Evolutionary conservation across 2,888 invertebrate species (phyloP).

Genomic region (Polia nebulosa): DNA sequence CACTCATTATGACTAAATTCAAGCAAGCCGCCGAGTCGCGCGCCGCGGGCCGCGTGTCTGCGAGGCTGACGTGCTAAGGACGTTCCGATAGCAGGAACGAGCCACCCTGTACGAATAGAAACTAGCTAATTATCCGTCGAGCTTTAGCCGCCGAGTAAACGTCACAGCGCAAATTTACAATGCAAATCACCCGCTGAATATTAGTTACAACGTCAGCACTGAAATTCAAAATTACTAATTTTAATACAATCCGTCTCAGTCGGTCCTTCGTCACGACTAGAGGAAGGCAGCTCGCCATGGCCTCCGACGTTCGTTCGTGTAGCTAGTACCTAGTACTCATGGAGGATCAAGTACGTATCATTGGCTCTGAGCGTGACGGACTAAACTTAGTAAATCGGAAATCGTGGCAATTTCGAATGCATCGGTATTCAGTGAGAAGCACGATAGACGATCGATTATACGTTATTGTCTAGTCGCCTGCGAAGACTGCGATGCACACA

Average conservation of each 20-base stretch:
- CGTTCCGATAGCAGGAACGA: slow-evolving; percentile 78
- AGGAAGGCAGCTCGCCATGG: slow-evolving; percentile 85
- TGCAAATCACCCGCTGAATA: slow-evolving; percentile 90
- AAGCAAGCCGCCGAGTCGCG: slow-evolving; percentile 55
- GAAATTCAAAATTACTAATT: slow-evolving; percentile 90
- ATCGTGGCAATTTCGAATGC: slow-evolving; percentile 76
- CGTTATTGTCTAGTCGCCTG: slow-evolving; percentile 79
- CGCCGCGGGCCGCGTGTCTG: slow-evolving; percentile 52
- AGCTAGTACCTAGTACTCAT: slow-evolving; percentile 77
- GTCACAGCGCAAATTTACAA: slow-evolving; percentile 90
- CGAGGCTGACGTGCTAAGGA: slow-evolving; percentile 80
- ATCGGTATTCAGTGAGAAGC: slow-evolving; percentile 80
- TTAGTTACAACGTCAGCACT: slow-evolving; percentile 89
- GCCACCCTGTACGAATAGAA: slow-evolving; percentile 87
- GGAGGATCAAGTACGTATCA: slow-evolving; percentile 89
- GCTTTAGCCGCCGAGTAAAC: slow-evolving; percentile 87
- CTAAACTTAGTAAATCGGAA: slow-evolving; percentile 72
- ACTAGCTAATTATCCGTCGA: slow-evolving; percentile 90
- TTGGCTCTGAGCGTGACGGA: slow-evolving; percentile 70
- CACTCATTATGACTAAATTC: slow-evolving; percentile 72
- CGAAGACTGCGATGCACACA: slow-evolving; percentile 84
- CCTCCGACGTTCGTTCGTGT: slow-evolving; percentile 74
- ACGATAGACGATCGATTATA: slow-evolving; percentile 84
- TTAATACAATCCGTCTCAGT: slow-evolving; percentile 90
- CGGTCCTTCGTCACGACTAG: slow-evolving; percentile 86